These are phyloP conservation scores for Thecophora atra DNA, from an alignment of 2,888 invertebrate genomes.

Conservation along the genomic window DNA sequence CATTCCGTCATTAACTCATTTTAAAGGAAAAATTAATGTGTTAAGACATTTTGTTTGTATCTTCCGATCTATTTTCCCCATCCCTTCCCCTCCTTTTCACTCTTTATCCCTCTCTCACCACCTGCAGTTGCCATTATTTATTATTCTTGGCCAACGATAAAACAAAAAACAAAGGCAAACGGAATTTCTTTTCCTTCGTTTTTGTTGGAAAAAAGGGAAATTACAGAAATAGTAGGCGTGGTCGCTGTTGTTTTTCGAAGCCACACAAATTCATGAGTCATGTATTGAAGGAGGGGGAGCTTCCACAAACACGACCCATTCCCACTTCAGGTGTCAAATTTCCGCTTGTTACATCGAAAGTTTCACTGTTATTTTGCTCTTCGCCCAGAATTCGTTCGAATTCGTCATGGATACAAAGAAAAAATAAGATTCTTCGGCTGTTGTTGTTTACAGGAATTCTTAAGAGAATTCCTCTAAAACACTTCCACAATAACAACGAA, in stretches of 20 bases:
- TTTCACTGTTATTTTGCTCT: neutral
- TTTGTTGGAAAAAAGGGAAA: neutral
- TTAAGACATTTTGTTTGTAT: neutral
- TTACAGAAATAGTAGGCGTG: neutral
- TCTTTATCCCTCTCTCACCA: neutral
- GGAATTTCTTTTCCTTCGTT: neutral
- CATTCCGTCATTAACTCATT: neutral
- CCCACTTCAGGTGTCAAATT: conserved; percentile 22
- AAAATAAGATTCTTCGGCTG: too few relatives aligned
- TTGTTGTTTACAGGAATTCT: too few relatives aligned
- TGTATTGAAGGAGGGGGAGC: too few relatives aligned
- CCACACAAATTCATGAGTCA: too few relatives aligned
- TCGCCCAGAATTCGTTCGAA: neutral
- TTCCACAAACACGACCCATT: neutral
- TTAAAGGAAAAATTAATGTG: neutral
- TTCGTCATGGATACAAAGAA: too few relatives aligned
- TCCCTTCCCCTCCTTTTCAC: neutral
- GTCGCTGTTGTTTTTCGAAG: conserved; percentile 7
- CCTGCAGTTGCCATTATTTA: neutral
- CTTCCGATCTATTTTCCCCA: neutral
- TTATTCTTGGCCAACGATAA: conserved; percentile 7
- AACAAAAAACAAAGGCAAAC: neutral
- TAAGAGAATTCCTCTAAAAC: too few relatives aligned
- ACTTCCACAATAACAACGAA: too few relatives aligned
- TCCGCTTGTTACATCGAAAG: neutral